Conservation (phyloP, 2,113 vertebrate genomes). For the Phycodurus eques region DNA sequence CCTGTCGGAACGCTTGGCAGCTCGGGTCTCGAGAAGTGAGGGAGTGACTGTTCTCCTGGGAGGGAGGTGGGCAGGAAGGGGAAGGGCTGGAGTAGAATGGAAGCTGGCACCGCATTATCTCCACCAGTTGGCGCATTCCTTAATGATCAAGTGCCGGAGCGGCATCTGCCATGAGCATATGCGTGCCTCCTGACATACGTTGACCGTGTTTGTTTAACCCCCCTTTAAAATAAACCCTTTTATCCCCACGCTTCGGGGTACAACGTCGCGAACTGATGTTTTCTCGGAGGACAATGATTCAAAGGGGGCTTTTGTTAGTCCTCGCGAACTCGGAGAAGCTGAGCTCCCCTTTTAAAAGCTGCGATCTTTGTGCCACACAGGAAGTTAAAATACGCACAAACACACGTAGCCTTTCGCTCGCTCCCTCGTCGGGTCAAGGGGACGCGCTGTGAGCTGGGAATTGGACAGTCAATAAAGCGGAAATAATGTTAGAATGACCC, state of each 20-base stretch:
- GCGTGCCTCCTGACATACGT: conserved; percentile 60
- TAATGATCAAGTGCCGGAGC: conserved; percentile 95
- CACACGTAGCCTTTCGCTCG: conserved; percentile 40
- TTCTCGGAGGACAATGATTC: conserved; percentile 47
- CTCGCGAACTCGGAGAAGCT: conserved; percentile 49
- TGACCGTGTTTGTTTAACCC: conserved; percentile 55
- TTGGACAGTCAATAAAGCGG: conserved; percentile 77
- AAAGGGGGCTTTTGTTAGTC: conserved; percentile 52
- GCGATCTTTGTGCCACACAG: conserved; percentile 63
- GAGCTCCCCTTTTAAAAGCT: conserved; percentile 54
- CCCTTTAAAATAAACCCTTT: conserved; percentile 35
- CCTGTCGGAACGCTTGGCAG: conserved; percentile 81
- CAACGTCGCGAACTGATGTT: conserved; percentile 29
- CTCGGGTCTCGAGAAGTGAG: conserved; percentile 79
- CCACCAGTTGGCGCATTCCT: conserved; percentile 98
- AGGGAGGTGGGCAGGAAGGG: conserved; percentile 79
- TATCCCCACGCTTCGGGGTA: conserved; percentile 30
- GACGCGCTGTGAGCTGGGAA: conserved; percentile 73
- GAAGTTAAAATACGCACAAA: conserved; percentile 61
- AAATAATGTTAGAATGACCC: conserved; percentile 77
- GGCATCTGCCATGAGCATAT: conserved; percentile 86
- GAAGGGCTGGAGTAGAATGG: conserved; percentile 87
- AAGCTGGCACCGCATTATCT: conserved; percentile 97
- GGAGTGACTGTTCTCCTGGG: conserved; percentile 65
- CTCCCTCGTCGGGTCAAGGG: conserved; percentile 58